Evolutionary conservation across 2,888 invertebrate genomes (phyloP), one percentile per base, ranked within the genome.

Genomic region (Drosophila seclusa): DNA sequence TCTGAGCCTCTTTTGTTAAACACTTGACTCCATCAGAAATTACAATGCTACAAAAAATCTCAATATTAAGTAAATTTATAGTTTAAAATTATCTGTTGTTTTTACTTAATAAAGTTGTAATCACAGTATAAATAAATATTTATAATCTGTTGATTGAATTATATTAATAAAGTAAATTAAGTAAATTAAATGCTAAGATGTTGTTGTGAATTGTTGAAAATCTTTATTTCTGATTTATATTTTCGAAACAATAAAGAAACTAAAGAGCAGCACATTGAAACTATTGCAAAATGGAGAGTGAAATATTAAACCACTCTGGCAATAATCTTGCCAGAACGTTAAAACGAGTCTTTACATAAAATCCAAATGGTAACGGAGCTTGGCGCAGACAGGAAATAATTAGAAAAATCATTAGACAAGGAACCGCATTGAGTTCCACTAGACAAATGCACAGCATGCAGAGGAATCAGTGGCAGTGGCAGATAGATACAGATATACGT

Each of bases 391-490:
- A 11, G 62, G 55, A 78, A 61, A 67, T 80, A 76, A 73, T 80
- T 81, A 76, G 42, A 80, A 72, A 67, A 74, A 69, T 68, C 62
- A 42, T 57, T 29, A 57, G 53, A 54, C 53, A 31, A 57, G 38
- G 38, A 49, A 52, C 59, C 58, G 29, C 34, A 58, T 18, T 34
- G 52, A 21, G 29, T 36, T 38, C 8, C 34, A 31, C 38, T 27
- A 16, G 29, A 40, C 55, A 64, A 53, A 31, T 45, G 21, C 38
- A 27, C 21, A 4, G 45, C 24, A 31, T 38, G 27, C 21, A 13
- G 8, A 40, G 21, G 16, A 24, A 18, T 13, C 27, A 27, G 18
- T 11, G 18, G 18, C 34, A 24, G 71, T 68, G 45, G 60, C 49
- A 63, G 67, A 71, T 53, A 72, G 73, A 40, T 73, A 63, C 54